Percentiles rank a stretch among this genome's conserved stretches.
Conservation (phyloP, 2,797 vertebrate genomes). For the Rhinogobio ventralis region DNA sequence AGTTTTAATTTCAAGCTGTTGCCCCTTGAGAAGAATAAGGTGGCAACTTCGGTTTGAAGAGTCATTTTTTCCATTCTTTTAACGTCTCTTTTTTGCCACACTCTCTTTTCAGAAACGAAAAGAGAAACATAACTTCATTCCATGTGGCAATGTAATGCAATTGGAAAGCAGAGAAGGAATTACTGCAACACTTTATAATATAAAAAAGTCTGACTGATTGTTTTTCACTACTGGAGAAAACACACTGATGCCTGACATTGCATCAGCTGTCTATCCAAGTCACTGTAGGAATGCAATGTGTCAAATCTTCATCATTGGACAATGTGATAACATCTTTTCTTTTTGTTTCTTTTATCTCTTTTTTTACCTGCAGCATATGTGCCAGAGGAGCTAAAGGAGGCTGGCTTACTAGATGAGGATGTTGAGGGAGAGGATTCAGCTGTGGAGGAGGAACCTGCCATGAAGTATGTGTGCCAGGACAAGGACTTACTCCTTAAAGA, state of each 20-base stretch:
- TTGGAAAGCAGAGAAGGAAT: conserved; percentile 69
- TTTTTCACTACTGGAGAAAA: conserved; percentile 63
- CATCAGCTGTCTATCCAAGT: conserved; percentile 59
- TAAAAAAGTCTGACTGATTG: conserved; percentile 66
- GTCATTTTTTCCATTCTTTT: conserved; percentile 78
- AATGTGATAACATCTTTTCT: conserved; percentile 53
- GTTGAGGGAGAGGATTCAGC: conserved; percentile 87
- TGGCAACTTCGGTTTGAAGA: conserved; percentile 99
- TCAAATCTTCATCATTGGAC: conserved; percentile 59
- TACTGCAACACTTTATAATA: conserved; percentile 67
- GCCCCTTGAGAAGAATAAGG: conserved; percentile 99
- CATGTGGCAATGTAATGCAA: conserved; percentile 84
- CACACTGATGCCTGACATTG: conserved; percentile 61
- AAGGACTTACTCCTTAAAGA: conserved; percentile 88
- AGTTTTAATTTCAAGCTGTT: conserved; percentile 99
- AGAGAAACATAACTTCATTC: conserved; percentile 76
- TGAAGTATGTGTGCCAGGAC: conserved; percentile 91
- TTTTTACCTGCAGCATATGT: conserved; percentile 87
- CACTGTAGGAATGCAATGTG: conserved; percentile 61
- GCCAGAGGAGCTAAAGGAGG: conserved; percentile 94
- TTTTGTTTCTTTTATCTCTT: conserved; percentile 52
- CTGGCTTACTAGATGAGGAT: conserved; percentile 91
- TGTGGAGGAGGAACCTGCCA: conserved; percentile 87
- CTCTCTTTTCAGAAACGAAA: conserved; percentile 85
- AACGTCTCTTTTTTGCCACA: conserved; percentile 60